Conservation (phyloP, 1,140 invertebrate species). For the Drosophila rhopaloa region DNA sequence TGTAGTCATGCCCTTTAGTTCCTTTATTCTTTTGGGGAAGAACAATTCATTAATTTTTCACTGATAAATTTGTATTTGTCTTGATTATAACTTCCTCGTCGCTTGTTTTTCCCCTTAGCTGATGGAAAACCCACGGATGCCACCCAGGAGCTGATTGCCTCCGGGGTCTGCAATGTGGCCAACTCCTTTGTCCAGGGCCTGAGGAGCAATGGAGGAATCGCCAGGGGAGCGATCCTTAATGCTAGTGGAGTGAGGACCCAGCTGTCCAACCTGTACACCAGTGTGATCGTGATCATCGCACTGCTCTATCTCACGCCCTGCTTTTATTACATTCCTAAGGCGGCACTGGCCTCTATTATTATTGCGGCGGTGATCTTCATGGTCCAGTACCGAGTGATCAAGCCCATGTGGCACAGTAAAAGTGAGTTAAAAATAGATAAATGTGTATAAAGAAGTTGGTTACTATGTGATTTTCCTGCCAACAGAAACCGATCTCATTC, state of each 20-base stretch:
- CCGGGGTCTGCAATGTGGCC: slow-evolving; percentile 93
- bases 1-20: not conserved
- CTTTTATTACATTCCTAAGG: slow-evolving; percentile 93
- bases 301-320: slow-evolving; percentile 91
- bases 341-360: slow-evolving; percentile 91
- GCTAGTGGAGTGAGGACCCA: slow-evolving; percentile 95
- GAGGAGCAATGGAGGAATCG: slow-evolving; percentile 93
- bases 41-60: not conserved
- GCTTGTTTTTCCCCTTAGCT: slow-evolving; percentile 68
- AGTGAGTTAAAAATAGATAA: slow-evolving; percentile 89
- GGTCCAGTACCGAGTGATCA: slow-evolving; percentile 92
- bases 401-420: slow-evolving; percentile 92
- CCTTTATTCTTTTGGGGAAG: not conserved
- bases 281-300: slow-evolving; percentile 90
- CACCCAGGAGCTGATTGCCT: slow-evolving; percentile 93
- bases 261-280: slow-evolving; percentile 90
- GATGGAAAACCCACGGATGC: slow-evolving; percentile 93
- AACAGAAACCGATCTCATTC: slow-evolving; percentile 94
- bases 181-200: slow-evolving; percentile 95
- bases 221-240: slow-evolving; percentile 94
- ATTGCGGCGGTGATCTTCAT: slow-evolving; percentile 94
- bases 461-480: not conserved
- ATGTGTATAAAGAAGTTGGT: not conserved
- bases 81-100: not conserved
- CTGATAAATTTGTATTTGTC: not conserved